These are phyloP conservation scores for Trachelipus rathkii DNA, from an alignment of 1,140 invertebrate species.

Conservation along the genomic window DNA sequence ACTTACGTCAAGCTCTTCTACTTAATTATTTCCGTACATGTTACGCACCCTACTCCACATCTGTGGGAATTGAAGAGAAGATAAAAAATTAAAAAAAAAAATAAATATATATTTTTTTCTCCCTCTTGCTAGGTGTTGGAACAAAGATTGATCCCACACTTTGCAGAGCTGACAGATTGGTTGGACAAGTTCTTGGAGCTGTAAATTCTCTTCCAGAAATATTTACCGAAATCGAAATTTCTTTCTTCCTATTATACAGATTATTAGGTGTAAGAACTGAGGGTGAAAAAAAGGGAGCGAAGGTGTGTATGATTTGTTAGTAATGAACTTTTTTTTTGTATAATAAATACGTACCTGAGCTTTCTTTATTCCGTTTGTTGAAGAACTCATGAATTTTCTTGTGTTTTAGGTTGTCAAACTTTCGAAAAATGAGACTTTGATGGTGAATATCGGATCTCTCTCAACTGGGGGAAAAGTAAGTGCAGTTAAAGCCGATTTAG, in stretches of 20 bases:
- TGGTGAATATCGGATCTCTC: conserved; percentile 98
- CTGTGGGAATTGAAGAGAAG: too few relatives aligned
- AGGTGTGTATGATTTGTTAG: conserved; percentile 58
- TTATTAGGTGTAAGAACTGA: conserved; percentile 95
- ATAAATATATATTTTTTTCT: background rate
- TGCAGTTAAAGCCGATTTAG: conserved; percentile 94
- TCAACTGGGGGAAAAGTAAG: conserved; percentile 95
- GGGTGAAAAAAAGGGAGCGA: conserved; percentile 97
- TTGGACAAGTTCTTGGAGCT: conserved; percentile 96
- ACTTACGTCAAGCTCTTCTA: too few relatives aligned
- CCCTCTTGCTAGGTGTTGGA: conserved; percentile 70
- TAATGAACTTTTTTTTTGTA: too few relatives aligned
- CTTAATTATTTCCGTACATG: too few relatives aligned
- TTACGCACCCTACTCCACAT: too few relatives aligned
- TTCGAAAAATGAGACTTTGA: conserved; percentile 79
- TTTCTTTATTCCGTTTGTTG: too few relatives aligned
- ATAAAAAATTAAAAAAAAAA: too few relatives aligned
- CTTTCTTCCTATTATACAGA: conserved; percentile 92
- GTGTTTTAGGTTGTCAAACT: conserved; percentile 72
- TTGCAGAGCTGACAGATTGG: conserved; percentile 94
- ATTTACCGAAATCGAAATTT: conserved; percentile 96
- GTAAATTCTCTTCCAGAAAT: conserved; percentile 94
- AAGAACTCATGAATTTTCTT: background rate
- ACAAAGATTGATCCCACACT: conserved; percentile 98
- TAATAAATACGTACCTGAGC: too few relatives aligned